Evolutionary conservation across 2,888 invertebrate species (phyloP).

Genomic region (Tachina fera): DNA sequence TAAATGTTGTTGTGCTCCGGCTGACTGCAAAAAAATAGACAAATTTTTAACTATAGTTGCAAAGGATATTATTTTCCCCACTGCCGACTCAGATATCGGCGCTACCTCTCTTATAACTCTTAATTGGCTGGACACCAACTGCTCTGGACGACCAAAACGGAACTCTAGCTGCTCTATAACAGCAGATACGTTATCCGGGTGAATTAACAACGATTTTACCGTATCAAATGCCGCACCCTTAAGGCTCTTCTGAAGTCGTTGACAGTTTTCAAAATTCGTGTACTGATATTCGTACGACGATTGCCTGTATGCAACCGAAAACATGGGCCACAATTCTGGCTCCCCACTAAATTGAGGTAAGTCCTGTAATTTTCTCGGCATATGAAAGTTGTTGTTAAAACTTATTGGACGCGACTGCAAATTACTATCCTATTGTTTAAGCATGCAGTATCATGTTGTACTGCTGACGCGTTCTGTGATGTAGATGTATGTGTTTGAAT

Average conservation of each 20-base stretch:
- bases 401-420: too few relatives aligned
- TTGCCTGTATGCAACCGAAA: conserved; percentile 25
- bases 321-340: conserved; percentile 58
- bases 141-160: conserved; percentile 35
- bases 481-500: too few relatives aligned
- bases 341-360: conserved; percentile 18
- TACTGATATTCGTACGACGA: too few relatives aligned
- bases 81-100: not conserved
- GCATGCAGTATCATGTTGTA: too few relatives aligned
- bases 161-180: conserved; percentile 39
- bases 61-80: conserved; percentile 32
- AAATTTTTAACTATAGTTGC: conserved; percentile 26
- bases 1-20: not conserved
- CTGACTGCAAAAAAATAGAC: not conserved
- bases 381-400: too few relatives aligned
- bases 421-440: too few relatives aligned
- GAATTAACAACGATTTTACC: conserved; percentile 50
- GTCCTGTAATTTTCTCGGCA: too few relatives aligned
- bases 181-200: conserved; percentile 36
- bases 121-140: conserved; percentile 1
- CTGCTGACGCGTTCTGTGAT: too few relatives aligned
- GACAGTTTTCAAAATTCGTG: conserved; percentile 57
- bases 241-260: conserved; percentile 40
- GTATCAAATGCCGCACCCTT: conserved; percentile 23
- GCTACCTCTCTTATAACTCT: not conserved